phyloP scores from a whole-genome alignment of 2,113 vertebrate genomes.

The Triplophysa dalaica region DNA sequence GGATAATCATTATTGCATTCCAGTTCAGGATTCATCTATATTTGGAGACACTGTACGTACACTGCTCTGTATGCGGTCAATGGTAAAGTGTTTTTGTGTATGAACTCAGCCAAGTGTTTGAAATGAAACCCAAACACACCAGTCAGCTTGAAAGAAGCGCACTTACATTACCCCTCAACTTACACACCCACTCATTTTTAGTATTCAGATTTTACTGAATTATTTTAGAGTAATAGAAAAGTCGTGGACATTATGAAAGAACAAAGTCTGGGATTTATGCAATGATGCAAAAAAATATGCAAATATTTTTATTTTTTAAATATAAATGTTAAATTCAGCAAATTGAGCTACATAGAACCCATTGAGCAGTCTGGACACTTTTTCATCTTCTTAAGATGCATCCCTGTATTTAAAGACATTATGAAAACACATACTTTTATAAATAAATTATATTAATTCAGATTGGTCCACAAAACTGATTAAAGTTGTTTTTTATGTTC shows the following conservation, averaged over 20 bases:
- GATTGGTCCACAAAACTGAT: no score
- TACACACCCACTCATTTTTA: background rate
- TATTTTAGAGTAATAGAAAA: background rate
- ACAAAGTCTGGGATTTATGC: background rate
- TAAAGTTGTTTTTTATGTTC: no score
- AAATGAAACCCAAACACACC: slow-evolving; percentile 30
- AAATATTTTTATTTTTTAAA: no score
- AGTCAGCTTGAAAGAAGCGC: background rate
- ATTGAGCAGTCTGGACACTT: no score
- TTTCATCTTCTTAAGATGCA: no score
- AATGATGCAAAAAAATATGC: background rate
- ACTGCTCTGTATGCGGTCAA: background rate
- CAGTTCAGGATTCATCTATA: background rate
- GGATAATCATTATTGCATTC: slow-evolving; percentile 27
- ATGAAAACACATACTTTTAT: no score
- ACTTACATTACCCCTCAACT: background rate
- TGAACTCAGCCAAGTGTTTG: slow-evolving; percentile 38
- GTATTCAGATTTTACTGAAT: background rate
- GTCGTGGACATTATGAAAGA: background rate
- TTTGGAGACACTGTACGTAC: background rate
- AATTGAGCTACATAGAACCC: no score
- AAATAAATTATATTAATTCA: no score
- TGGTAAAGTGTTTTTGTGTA: slow-evolving; percentile 13
- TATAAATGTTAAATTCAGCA: no score
- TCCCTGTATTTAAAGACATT: no score